These are phyloP conservation scores for Melanargia galathea DNA, from an alignment of 2,888 invertebrate genomes.

Conservation along the genomic window DNA sequence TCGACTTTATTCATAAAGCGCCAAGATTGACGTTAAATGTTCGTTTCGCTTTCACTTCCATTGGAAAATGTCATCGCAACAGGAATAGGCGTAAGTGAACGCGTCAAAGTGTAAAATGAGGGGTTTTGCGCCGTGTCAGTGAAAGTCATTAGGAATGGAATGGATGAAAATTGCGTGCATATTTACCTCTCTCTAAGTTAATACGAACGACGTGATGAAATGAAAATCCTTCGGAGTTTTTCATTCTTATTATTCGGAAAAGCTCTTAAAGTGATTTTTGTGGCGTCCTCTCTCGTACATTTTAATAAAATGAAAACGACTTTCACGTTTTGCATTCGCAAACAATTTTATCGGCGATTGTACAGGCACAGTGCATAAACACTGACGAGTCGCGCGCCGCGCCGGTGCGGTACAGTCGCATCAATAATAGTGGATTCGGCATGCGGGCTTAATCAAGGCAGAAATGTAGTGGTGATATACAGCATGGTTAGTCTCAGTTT, in stretches of 20 bases:
- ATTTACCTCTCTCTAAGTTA: slow-evolving; percentile 76
- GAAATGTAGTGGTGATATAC: slow-evolving; percentile 29
- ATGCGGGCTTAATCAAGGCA: slow-evolving; percentile 35
- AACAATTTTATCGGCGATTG: slow-evolving; percentile 21
- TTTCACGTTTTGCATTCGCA: slow-evolving; percentile 11
- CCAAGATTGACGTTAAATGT: slow-evolving; percentile 49
- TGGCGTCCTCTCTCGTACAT: slow-evolving; percentile 9
- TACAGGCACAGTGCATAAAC: slow-evolving; percentile 12
- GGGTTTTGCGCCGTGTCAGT: slow-evolving; percentile 79
- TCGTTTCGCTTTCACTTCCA: slow-evolving; percentile 59
- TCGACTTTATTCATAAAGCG: slow-evolving; percentile 55
- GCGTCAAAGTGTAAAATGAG: slow-evolving; percentile 83
- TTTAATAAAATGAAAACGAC: slow-evolving; percentile 17
- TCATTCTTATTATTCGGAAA: slow-evolving; percentile 49
- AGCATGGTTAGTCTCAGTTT: no score
- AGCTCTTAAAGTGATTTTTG: slow-evolving; percentile 35
- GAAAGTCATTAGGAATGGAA: slow-evolving; percentile 81
- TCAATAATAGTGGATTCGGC: slow-evolving; percentile 19
- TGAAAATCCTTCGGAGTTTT: slow-evolving; percentile 66
- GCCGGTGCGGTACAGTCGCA: slow-evolving; percentile 17
- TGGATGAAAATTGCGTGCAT: slow-evolving; percentile 81
- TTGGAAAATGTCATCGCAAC: slow-evolving; percentile 76
- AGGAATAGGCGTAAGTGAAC: slow-evolving; percentile 78
- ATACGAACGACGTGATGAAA: slow-evolving; percentile 73
- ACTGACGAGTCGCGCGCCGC: slow-evolving; percentile 14